Conservation (phyloP, 2,888 invertebrate species). For the Agonum fuliginosum region DNA sequence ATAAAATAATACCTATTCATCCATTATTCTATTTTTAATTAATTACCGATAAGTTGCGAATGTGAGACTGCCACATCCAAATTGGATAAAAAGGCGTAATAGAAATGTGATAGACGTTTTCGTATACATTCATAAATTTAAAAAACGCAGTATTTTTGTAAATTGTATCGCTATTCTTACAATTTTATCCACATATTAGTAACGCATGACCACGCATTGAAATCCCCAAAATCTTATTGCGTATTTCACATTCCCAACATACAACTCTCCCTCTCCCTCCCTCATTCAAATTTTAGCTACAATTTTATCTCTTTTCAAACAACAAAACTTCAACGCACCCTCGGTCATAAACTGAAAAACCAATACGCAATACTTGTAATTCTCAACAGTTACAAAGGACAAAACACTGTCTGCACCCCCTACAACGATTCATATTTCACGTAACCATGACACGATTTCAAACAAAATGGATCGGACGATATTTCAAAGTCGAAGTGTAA, state of each 20-base stretch:
- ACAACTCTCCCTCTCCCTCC: not conserved
- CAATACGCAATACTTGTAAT: conserved; percentile 17
- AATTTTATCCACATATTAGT: not conserved
- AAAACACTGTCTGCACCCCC: not conserved
- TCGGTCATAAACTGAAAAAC: conserved; percentile 3
- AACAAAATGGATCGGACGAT: conserved; percentile 45
- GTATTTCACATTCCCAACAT: conserved; percentile 18
- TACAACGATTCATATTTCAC: conserved; percentile 40
- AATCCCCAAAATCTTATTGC: conserved; percentile 1
- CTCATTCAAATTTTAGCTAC: conserved; percentile 27
- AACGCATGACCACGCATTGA: conserved; percentile 9
- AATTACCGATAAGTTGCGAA: too few species aligned
- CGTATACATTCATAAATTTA: too few species aligned
- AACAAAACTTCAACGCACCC: conserved; percentile 21
- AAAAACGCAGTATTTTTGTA: too few species aligned
- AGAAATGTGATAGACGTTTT: too few species aligned
- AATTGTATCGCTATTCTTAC: too few species aligned
- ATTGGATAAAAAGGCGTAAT: too few species aligned
- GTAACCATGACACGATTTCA: conserved; percentile 44
- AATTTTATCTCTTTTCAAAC: conserved; percentile 5
- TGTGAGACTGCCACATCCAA: too few species aligned
- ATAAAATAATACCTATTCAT: too few species aligned
- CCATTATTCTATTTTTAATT: too few species aligned
- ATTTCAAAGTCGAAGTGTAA: conserved; percentile 40
- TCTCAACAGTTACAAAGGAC: conserved; percentile 10